A percentile compares a stretch with the other conserved stretches of the same genome.
These are phyloP conservation scores for Cephus runcator DNA, from an alignment of 2,888 invertebrate species.

Conservation along the genomic window DNA sequence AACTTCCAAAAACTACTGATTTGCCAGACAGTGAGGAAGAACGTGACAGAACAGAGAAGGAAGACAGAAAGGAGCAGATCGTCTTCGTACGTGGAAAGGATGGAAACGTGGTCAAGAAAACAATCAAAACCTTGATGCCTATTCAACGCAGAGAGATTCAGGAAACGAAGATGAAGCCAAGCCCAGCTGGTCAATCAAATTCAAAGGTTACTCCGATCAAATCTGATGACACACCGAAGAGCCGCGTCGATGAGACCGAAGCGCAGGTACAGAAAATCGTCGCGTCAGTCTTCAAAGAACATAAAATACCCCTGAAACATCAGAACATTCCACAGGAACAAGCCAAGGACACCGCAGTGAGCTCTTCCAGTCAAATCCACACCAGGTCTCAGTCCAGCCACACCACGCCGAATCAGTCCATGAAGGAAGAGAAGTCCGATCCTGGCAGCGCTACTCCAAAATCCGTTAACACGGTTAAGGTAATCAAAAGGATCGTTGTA, in stretches of 20 bases:
- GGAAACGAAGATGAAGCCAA: slow-evolving; percentile 24
- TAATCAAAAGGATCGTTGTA: slow-evolving; percentile 60
- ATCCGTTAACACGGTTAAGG: slow-evolving; percentile 56
- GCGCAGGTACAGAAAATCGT: slow-evolving; percentile 63
- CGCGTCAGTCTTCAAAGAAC: slow-evolving; percentile 61
- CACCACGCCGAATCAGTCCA: slow-evolving; percentile 12
- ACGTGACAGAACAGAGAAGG: slow-evolving; percentile 42
- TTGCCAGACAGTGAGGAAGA: slow-evolving; percentile 48
- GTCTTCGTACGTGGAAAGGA: slow-evolving; percentile 59
- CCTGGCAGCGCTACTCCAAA: slow-evolving; percentile 19
- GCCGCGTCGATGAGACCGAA: slow-evolving; percentile 57
- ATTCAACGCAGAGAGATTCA: slow-evolving; percentile 51
- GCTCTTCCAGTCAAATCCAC: slow-evolving; percentile 13
- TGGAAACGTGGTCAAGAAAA: slow-evolving; percentile 60
- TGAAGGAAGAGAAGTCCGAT: slow-evolving; percentile 31
- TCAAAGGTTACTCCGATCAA: slow-evolving; percentile 18
- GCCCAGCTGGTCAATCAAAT: slow-evolving; percentile 17
- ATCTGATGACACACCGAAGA: slow-evolving; percentile 14
- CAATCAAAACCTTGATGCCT: slow-evolving; percentile 62
- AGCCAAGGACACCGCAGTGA: slow-evolving; percentile 14
- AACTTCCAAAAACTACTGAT: slow-evolving; percentile 45
- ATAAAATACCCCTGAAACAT: slow-evolving; percentile 60
- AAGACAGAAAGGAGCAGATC: slow-evolving; percentile 56
- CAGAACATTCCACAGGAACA: slow-evolving; percentile 44
- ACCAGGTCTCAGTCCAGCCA: slow-evolving; percentile 16